These are phyloP conservation scores for Chiroxiphia lanceolata DNA, from an alignment of 2,797 vertebrate genomes.

Conservation along the genomic window DNA sequence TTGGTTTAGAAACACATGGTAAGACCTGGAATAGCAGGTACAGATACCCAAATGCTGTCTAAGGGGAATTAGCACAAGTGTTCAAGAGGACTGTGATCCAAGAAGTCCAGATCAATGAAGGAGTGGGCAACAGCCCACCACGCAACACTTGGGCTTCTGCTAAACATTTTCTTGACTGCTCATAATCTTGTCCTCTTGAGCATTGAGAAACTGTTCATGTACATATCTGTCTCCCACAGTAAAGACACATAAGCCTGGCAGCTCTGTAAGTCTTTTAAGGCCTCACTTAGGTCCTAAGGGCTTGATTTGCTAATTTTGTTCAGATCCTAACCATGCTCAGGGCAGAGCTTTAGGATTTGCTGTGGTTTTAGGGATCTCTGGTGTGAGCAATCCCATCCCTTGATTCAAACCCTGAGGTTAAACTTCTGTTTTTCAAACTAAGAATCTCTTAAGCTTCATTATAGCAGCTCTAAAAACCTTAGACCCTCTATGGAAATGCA, in stretches of 20 bases:
- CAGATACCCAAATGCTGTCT: background rate
- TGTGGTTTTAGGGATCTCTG: background rate
- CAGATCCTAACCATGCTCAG: background rate
- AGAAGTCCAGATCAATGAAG: background rate
- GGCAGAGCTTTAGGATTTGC: background rate
- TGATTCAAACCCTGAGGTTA: background rate
- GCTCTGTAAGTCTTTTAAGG: background rate
- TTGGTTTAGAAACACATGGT: background rate
- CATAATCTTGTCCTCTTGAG: background rate
- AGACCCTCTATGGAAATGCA: background rate
- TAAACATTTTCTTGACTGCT: background rate
- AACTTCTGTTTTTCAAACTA: background rate
- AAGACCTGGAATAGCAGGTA: background rate
- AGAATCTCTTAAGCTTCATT: background rate
- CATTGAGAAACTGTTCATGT: background rate
- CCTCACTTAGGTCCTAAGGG: background rate
- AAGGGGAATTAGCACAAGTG: background rate
- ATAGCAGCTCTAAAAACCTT: background rate
- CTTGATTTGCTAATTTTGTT: background rate
- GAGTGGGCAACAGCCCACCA: background rate
- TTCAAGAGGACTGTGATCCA: background rate
- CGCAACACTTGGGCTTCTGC: accelerated
- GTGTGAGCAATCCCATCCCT: background rate
- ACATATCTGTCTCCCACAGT: background rate
- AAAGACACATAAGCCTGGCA: background rate